These are phyloP conservation scores for Scaptomyza parva DNA, from an alignment of 2,888 invertebrate species.

Conservation along the genomic window DNA sequence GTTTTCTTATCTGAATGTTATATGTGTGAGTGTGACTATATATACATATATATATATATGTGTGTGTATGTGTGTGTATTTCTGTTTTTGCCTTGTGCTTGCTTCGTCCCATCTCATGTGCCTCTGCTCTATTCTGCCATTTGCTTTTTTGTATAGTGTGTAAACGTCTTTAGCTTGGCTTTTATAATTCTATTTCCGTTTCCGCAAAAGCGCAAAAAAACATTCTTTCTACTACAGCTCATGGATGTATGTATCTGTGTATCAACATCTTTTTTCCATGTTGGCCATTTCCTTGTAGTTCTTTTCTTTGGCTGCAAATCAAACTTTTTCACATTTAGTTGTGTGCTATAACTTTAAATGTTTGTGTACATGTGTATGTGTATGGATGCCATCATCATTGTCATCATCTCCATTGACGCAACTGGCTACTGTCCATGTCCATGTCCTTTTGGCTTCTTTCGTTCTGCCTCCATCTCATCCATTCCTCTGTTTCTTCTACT, in stretches of 20 bases:
- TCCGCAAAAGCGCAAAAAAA: constrained; percentile 62
- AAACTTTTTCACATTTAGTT: constrained; percentile 63
- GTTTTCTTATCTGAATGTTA: constrained; percentile 66
- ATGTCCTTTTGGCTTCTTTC: constrained; percentile 9
- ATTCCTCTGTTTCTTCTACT: constrained; percentile 6
- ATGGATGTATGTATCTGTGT: constrained; percentile 22
- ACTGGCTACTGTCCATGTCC: constrained; percentile 31
- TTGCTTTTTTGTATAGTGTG: constrained; percentile 65
- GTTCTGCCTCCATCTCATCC: constrained; percentile 23
- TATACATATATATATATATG: constrained; percentile 44
- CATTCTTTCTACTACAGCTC: constrained; percentile 46
- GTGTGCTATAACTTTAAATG: constrained; percentile 12
- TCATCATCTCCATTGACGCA: constrained; percentile 60
- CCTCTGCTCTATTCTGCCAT: constrained; percentile 12
- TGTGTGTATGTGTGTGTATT: constrained; percentile 2
- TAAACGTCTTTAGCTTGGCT: constrained; percentile 76
- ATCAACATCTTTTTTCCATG: constrained; percentile 65
- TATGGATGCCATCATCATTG: constrained; percentile 61
- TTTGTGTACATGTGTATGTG: constrained; percentile 22
- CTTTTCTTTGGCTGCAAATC: constrained; percentile 56
- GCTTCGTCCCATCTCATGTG: too few species aligned
- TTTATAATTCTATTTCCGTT: constrained; percentile 83
- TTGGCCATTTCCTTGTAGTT: constrained; percentile 51
- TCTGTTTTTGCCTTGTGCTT: constrained; percentile 8
- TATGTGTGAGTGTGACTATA: constrained; percentile 38